Percentiles rank a stretch among this genome's conserved stretches.
Evolutionary conservation across 1,140 invertebrate genomes (phyloP).

Genomic region (Papilio polytes): DNA sequence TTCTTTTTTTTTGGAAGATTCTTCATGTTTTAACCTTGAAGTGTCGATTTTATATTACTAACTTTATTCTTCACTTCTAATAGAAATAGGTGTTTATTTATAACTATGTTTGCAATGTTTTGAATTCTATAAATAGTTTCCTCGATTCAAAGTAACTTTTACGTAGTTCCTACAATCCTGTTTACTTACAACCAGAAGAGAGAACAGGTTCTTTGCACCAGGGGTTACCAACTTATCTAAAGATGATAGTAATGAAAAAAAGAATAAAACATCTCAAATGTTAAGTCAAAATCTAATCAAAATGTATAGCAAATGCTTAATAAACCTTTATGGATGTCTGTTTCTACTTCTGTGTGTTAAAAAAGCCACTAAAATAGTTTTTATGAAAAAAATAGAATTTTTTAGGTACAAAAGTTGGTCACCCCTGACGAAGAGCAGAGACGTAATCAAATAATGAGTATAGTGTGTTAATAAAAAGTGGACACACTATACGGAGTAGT

Average conservation of each 20-base stretch:
- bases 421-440: neutral
- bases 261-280: too few species aligned
- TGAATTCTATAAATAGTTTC: slow-evolving; percentile 8
- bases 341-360: too few species aligned
- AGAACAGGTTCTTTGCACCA: neutral
- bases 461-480: slow-evolving; percentile 21
- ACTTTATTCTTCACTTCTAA: neutral
- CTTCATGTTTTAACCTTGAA: too few species aligned
- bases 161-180: slow-evolving; percentile 24
- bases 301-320: too few species aligned
- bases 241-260: too few species aligned
- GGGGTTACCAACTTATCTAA: slow-evolving; percentile 8
- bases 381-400: neutral
- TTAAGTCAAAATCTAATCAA: neutral
- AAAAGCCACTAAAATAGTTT: too few species aligned
- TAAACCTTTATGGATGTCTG: too few species aligned
- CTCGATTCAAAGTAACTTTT: slow-evolving; percentile 17
- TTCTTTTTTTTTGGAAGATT: too few species aligned
- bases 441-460: slow-evolving; percentile 30
- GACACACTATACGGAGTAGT: slow-evolving; percentile 6
- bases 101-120: neutral
- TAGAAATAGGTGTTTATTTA: neutral
- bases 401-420: neutral
- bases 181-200: slow-evolving; percentile 6
- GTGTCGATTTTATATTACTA: too few species aligned